These are phyloP conservation scores for Plecotus auritus DNA, from an alignment of 2,113 vertebrate species.

Conservation along the genomic window DNA sequence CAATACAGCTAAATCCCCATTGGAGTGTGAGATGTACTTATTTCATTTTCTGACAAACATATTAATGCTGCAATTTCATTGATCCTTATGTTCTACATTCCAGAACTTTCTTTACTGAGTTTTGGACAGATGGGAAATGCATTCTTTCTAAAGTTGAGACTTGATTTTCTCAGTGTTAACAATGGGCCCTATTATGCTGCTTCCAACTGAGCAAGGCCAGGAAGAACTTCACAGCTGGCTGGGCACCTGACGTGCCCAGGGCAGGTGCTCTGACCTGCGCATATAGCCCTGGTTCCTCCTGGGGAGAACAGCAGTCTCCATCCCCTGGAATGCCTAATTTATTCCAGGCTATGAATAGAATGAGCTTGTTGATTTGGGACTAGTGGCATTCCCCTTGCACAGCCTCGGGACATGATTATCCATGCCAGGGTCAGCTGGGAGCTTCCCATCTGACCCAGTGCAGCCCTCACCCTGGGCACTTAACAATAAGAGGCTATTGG, in stretches of 20 bases:
- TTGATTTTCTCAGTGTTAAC: constrained; percentile 65
- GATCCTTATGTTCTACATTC: constrained; percentile 14
- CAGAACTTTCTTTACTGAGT: constrained; percentile 59
- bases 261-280: constrained; percentile 67
- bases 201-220: constrained; percentile 67
- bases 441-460: constrained; percentile 45
- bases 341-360: constrained; percentile 68
- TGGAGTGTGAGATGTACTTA: constrained; percentile 8
- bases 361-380: constrained; percentile 58
- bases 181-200: constrained; percentile 69
- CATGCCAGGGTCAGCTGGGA: constrained; percentile 41
- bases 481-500: constrained; percentile 19
- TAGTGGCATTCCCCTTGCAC: constrained; percentile 48
- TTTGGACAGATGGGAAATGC: constrained; percentile 27
- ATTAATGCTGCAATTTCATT: constrained; percentile 21
- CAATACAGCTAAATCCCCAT: background rate
- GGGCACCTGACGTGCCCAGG: constrained; percentile 69
- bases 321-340: constrained; percentile 67
- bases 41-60: constrained; percentile 49
- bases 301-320: constrained; percentile 60
- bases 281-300: constrained; percentile 49
- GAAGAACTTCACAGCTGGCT: constrained; percentile 70
- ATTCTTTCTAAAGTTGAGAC: constrained; percentile 35
- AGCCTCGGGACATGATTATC: constrained; percentile 70
- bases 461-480: constrained; percentile 39